phyloP scores from a whole-genome alignment of 2,888 invertebrate genomes.

The Callyntrura guangdongensis region DNA sequence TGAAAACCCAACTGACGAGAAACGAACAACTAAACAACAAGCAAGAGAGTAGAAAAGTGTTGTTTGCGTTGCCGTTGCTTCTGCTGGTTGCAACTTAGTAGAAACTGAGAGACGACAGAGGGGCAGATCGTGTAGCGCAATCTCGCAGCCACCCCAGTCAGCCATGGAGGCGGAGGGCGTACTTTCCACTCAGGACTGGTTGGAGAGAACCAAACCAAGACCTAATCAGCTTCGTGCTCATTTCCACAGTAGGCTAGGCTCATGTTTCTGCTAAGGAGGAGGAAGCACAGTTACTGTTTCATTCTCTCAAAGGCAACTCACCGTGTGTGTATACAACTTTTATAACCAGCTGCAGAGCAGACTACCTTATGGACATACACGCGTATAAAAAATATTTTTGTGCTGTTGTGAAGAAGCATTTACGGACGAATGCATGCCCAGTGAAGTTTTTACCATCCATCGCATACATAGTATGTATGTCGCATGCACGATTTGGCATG shows the following conservation, averaged over 20 bases:
- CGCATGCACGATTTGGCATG: not conserved
- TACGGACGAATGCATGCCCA: not conserved
- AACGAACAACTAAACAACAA: constrained; percentile 49
- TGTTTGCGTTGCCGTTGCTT: not conserved
- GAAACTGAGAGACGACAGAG: constrained; percentile 45
- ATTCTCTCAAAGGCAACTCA: constrained; percentile 37
- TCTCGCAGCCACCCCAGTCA: constrained; percentile 80
- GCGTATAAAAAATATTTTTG: not conserved
- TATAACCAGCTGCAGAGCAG: not conserved
- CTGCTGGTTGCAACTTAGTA: not conserved
- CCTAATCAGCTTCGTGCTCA: constrained; percentile 80
- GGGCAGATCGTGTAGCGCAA: constrained; percentile 76
- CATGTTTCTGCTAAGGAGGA: constrained; percentile 71
- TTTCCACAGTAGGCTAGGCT: constrained; percentile 79
- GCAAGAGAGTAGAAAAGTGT: constrained; percentile 34
- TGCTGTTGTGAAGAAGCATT: not conserved
- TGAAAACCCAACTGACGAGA: constrained; percentile 73
- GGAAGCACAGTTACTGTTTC: constrained; percentile 72
- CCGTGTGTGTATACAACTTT: not conserved
- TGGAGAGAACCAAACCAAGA: constrained; percentile 77
- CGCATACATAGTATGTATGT: not conserved
- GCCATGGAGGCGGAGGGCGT: constrained; percentile 81
- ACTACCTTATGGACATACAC: constrained; percentile 10
- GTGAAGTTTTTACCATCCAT: not conserved
- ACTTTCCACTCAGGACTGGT: constrained; percentile 79